A percentile compares a stretch with the other conserved stretches of the same genome.
These are phyloP conservation scores for Leucopternis melanops DNA, from an alignment of 2,113 vertebrate species.

Conservation along the genomic window DNA sequence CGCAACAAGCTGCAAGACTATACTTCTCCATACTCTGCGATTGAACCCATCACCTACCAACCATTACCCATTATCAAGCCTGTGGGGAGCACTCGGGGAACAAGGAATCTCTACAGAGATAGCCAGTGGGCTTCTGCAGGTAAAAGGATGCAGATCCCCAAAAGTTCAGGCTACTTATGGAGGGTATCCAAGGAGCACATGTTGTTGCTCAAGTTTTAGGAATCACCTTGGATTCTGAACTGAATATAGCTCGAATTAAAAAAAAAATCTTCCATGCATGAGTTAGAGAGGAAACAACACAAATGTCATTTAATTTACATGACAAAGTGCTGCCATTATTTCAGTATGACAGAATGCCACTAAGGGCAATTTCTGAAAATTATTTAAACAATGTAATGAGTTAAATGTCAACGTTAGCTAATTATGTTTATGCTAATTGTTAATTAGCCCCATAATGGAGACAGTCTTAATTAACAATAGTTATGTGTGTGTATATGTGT, in stretches of 20 bases:
- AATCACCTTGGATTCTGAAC: not conserved
- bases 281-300: slow-evolving; percentile 59
- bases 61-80: not conserved
- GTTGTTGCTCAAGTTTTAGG: not conserved
- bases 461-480: slow-evolving; percentile 96
- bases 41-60: accelerated
- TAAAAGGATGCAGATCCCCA: not conserved
- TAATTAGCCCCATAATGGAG: slow-evolving; percentile 95
- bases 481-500: slow-evolving; percentile 67
- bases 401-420: slow-evolving; percentile 94
- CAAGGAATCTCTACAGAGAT: not conserved
- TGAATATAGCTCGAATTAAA: not conserved
- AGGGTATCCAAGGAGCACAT: not conserved
- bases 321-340: slow-evolving; percentile 88
- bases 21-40: not conserved
- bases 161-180: not conserved
- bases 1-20: not conserved
- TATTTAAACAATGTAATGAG: slow-evolving; percentile 93
- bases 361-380: slow-evolving; percentile 93
- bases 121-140: not conserved
- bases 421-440: slow-evolving; percentile 99
- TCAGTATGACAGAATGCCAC: slow-evolving; percentile 85
- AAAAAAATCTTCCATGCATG: slow-evolving; percentile 8
- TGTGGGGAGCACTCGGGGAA: not conserved
- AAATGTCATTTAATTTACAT: slow-evolving; percentile 85